These are phyloP conservation scores for Epizoanthus illoricatus DNA, from an alignment of 92 coral and sea anemone species.

Conservation along the genomic window DNA sequence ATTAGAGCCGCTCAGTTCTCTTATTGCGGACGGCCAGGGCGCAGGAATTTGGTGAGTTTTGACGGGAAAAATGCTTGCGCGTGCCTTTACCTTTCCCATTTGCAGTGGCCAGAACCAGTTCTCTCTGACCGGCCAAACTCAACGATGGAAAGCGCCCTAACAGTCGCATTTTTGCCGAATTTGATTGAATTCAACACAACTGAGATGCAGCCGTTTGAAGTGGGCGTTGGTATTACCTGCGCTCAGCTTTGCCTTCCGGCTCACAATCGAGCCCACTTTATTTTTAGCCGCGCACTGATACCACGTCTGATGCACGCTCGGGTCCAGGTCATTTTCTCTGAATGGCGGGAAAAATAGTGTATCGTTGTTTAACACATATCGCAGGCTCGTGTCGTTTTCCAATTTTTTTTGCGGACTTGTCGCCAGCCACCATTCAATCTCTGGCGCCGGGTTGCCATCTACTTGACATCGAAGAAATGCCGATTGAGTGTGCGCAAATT, in stretches of 20 bases:
- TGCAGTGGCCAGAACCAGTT: too few relatives aligned
- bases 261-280: constrained; percentile 66
- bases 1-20: too few relatives aligned
- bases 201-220: not conserved
- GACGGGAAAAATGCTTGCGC: too few relatives aligned
- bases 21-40: too few relatives aligned
- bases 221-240: constrained; percentile 63
- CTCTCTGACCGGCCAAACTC: too few relatives aligned
- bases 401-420: constrained; percentile 44
- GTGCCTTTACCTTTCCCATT: too few relatives aligned
- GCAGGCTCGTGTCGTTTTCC: constrained; percentile 71
- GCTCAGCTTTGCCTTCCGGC: constrained; percentile 76
- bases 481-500: constrained; percentile 86
- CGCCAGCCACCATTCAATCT: constrained; percentile 71
- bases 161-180: too few relatives aligned
- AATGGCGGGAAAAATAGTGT: constrained; percentile 92
- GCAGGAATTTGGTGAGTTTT: too few relatives aligned
- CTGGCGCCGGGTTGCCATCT: constrained; percentile 68
- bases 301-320: constrained; percentile 71
- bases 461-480: constrained; percentile 81
- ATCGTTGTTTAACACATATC: constrained; percentile 80
- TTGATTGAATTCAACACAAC: too few relatives aligned
- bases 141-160: too few relatives aligned
- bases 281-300: constrained; percentile 86
- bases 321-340: constrained; percentile 52